phyloP scores from a whole-genome alignment of 2,797 vertebrate genomes.

The Babyrousa celebensis region DNA sequence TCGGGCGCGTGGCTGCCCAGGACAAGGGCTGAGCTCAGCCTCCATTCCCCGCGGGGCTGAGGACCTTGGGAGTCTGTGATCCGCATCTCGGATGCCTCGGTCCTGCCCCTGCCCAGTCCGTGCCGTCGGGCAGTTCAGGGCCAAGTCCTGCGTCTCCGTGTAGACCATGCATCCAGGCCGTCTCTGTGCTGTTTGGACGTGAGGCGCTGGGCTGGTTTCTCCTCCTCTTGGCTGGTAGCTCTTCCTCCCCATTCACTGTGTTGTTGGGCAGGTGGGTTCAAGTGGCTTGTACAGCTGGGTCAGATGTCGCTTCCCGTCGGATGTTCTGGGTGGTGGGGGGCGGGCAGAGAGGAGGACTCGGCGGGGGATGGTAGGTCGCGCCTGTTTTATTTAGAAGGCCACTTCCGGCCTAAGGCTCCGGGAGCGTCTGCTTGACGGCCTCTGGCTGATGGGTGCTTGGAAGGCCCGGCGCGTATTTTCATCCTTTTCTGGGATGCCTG shows the following conservation, averaged over 20 bases:
- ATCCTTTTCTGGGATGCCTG: neutral
- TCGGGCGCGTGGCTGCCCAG: neutral
- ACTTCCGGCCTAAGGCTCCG: neutral
- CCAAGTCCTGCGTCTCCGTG: neutral
- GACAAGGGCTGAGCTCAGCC: neutral
- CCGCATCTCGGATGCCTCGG: too few relatives aligned
- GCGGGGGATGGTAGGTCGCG: neutral
- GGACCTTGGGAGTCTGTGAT: neutral
- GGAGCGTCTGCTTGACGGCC: neutral
- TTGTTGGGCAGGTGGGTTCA: too few relatives aligned
- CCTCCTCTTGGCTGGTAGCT: neutral
- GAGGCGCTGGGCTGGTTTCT: neutral
- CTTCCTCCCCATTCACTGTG: neutral
- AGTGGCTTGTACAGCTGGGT: neutral
- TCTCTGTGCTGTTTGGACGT: neutral
- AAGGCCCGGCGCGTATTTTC: neutral
- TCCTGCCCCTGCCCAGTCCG: neutral
- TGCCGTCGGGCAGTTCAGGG: neutral
- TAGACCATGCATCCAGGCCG: neutral
- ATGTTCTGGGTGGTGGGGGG: neutral
- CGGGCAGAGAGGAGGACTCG: neutral
- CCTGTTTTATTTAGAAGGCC: neutral
- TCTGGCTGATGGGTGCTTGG: neutral
- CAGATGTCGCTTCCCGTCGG: neutral
- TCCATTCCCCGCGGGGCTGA: accelerated